Base-by-base conservation (phyloP, 2,888 invertebrate genomes). In the Ligdia adustata region DNA sequence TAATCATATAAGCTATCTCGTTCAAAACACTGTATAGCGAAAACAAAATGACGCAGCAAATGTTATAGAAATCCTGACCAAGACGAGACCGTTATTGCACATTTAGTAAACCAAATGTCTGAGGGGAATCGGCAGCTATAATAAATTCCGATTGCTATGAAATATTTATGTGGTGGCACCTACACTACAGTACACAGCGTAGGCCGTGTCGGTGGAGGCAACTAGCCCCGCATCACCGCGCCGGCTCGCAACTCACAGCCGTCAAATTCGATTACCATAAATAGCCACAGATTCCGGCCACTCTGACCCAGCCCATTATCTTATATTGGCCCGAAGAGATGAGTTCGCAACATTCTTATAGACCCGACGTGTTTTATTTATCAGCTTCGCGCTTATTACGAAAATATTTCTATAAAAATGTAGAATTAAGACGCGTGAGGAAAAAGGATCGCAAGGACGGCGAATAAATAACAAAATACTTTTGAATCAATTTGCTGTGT, bases 261-360 rank as follows among this genome's bases (percentile, higher is more conserved):
- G 71, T 65, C 72, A 64, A 66, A 61, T 65, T 70, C 65, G 63
- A 76, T 80, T 77, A 80, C 68, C 75, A 79, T 80, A 72, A 79
- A 77, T 74, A 73, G 72, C 66, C 72, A 72, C 69, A 70, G 74
- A 75, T 75, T 79, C 71, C 62, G 66, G 64, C 64, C 62, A 67
- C 64, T 63, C 71, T 69, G 66, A 72, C 76, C 77, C 70, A 62
- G 62, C 66, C 71, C 69, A 74, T 75, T 75, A 73, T 79, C 70
- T 69, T 69, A 71, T 66, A 71, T 74, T 73, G 68, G 67, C 59
- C 65, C 64, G 60, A 60, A 46, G 63, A 60, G 66, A 75, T 79
- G 78, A 80, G 62, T 72, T 65, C 28, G 74, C 72, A 72, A 77
- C 72, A 73, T 76, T 76, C 73, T 78, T 71, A 66, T 67, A 60